Base-by-base conservation (phyloP, 2,797 vertebrate genomes). In the Helarctos malayanus region DNA sequence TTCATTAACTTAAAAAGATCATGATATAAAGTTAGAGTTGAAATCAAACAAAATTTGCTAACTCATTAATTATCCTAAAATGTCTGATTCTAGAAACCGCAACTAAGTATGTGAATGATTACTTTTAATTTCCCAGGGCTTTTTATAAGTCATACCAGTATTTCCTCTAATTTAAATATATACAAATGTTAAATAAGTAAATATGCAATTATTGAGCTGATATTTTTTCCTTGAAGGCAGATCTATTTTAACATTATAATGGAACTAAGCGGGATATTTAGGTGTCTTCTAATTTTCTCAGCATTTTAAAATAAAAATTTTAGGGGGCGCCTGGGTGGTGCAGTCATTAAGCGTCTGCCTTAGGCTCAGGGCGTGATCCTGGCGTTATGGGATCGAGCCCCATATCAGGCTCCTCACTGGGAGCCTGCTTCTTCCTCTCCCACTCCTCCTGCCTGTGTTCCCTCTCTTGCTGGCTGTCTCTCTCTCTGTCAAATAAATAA, bases 181-280 rank as follows among this genome's bases (percentile, higher is more conserved):
- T 80, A 3, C 61, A 89, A 93, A 89, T 57, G 41, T 61, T 80
- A 90, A 59, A 75, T 83, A 52, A 94, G 10, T 94, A 82, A 93
- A 81, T 78, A 73, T 73, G 4, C 16, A 93, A 29, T 41, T 61
- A 81, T 57, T 87, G 49, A 83, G 16, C 19, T 81, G 19, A 25
- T 96, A 45, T 41, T 69, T 95, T 69, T 95, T 63, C 56, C 38
- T 85, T 57, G 19, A 96, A 89, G 29, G 16, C 4, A 59, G 41
- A 41, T 35, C 11, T 65, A 71, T 86, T 78, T 92, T 86, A 47
- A 47, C 7, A 84, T 87, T 18, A 25, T 61, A 76, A 9, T 11
- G 27, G 25, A 78, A 91, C 32, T 88, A 63, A 80, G 14, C 19
- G 79, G 15, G 41, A 35, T 49, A 94, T 84, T 57, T 80, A 41